Conservation (phyloP, 2,888 invertebrate genomes). For the Caenorhabditis sinica region DNA sequence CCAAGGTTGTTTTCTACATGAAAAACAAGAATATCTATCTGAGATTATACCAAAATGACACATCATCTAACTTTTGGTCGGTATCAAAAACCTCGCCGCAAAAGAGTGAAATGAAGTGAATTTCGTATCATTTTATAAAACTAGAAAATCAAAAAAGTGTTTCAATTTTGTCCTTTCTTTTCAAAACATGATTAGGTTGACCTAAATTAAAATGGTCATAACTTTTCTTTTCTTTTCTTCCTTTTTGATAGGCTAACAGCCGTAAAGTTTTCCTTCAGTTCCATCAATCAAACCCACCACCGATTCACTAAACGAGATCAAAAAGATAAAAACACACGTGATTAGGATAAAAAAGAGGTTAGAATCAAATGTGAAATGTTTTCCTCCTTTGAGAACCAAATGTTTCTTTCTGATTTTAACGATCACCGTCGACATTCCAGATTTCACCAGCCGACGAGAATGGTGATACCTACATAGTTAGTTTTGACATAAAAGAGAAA, state of each 20-base stretch:
- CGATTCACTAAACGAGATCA: constrained; percentile 28
- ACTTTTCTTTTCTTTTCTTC: constrained; percentile 8
- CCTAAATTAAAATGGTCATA: constrained; percentile 37
- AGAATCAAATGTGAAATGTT: constrained; percentile 5
- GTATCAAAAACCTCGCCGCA: not conserved
- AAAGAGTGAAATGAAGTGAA: not conserved
- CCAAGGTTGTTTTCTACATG: constrained; percentile 53
- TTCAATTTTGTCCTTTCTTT: not conserved
- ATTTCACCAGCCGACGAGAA: constrained; percentile 67
- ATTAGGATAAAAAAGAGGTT: constrained; percentile 27
- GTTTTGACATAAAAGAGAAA: constrained; percentile 72
- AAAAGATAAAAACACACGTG: constrained; percentile 57
- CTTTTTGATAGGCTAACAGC: constrained; percentile 19
- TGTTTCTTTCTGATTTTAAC: constrained; percentile 14
- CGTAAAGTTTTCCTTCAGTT: constrained; percentile 39
- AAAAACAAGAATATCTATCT: constrained; percentile 24
- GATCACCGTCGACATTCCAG: constrained; percentile 45
- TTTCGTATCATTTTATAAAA: no score
- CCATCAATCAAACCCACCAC: constrained; percentile 43
- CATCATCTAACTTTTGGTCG: not conserved
- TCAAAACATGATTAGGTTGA: constrained; percentile 1
- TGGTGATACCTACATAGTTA: constrained; percentile 71
- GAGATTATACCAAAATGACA: not conserved
- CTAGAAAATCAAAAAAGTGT: no score
- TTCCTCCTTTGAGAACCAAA: not conserved